Percentiles rank a stretch among this genome's conserved stretches.
Evolutionary conservation across 2,113 vertebrate species (phyloP).

Genomic region (Myotis davidii): DNA sequence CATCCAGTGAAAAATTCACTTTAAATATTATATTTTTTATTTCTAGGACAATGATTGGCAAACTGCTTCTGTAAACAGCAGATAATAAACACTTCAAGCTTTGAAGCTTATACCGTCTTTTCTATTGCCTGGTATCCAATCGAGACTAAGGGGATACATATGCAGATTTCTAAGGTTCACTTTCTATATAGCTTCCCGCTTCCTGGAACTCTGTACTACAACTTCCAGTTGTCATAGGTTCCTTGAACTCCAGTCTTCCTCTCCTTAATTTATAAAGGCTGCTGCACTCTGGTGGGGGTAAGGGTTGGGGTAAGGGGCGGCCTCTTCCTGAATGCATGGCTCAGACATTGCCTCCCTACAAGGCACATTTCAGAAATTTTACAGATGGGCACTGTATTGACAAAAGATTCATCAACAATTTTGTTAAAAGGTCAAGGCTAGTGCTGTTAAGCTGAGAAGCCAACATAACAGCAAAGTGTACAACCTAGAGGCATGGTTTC

Average conservation of each 20-base stretch:
- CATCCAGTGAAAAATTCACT: not conserved
- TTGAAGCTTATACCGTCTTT: not conserved
- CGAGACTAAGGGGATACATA: not conserved
- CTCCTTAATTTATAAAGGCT: not conserved
- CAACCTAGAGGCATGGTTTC: not conserved
- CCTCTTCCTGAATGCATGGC: not conserved
- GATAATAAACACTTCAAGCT: not conserved
- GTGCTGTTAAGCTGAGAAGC: not conserved
- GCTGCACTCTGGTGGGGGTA: too few species aligned
- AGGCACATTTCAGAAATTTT: not conserved
- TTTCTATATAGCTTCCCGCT: not conserved
- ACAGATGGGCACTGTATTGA: not conserved
- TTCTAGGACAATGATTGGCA: not conserved
- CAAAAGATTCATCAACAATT: not conserved
- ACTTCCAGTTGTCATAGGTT: not conserved
- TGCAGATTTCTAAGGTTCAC: not conserved
- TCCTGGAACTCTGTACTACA: not conserved
- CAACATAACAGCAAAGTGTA: not conserved
- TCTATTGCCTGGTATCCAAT: not conserved
- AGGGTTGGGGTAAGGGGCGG: not conserved
- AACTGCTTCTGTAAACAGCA: not conserved
- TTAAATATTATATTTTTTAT: not conserved
- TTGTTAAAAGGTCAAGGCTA: not conserved
- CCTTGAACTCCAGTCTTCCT: not conserved
- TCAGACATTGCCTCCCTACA: not conserved